Evolutionary conservation across 1,140 invertebrate species (phyloP).

Genomic region (Hypsibius dujardini): DNA sequence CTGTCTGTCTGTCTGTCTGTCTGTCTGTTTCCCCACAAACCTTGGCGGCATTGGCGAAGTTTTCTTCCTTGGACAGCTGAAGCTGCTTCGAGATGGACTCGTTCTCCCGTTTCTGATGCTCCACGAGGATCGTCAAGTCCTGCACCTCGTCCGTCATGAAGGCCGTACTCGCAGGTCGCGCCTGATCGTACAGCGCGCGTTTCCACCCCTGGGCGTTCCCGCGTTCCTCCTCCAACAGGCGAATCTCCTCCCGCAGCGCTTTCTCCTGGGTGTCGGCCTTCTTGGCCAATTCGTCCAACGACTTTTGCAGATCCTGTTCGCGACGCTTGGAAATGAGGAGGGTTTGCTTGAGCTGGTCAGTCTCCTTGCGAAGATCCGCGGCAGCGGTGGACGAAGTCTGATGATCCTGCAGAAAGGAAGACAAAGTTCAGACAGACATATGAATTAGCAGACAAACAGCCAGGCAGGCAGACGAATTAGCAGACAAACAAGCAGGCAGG

Average conservation of each 20-base stretch:
- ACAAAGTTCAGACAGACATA: too few relatives aligned
- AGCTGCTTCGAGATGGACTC: not conserved
- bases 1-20: too few relatives aligned
- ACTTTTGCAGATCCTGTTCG: not conserved
- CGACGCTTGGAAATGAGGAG: not conserved
- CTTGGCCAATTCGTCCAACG: not conserved
- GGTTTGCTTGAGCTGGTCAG: not conserved
- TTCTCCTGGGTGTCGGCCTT: not conserved
- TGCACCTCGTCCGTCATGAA: not conserved
- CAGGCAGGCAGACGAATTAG: too few relatives aligned
- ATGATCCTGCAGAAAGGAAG: not conserved
- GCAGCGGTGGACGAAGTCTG: not conserved
- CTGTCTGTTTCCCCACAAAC: too few relatives aligned
- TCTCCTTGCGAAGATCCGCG: slow-evolving; percentile 3
- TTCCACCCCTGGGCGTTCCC: not conserved
- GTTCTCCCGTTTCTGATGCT: slow-evolving; percentile 12
- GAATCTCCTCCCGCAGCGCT: not conserved
- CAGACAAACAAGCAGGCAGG: too few relatives aligned
- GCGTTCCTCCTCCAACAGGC: slow-evolving; percentile 1
- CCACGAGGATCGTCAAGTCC: slow-evolving; percentile 11
- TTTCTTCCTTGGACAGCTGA: slow-evolving; percentile 7
- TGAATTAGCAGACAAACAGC: too few relatives aligned
- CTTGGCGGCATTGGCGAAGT: not conserved
- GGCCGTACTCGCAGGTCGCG: not conserved
- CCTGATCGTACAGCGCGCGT: not conserved